A percentile compares a stretch with the other conserved stretches of the same genome.
Conservation (phyloP, 2,888 invertebrate genomes). For the Netelia fuscicornis region DNA sequence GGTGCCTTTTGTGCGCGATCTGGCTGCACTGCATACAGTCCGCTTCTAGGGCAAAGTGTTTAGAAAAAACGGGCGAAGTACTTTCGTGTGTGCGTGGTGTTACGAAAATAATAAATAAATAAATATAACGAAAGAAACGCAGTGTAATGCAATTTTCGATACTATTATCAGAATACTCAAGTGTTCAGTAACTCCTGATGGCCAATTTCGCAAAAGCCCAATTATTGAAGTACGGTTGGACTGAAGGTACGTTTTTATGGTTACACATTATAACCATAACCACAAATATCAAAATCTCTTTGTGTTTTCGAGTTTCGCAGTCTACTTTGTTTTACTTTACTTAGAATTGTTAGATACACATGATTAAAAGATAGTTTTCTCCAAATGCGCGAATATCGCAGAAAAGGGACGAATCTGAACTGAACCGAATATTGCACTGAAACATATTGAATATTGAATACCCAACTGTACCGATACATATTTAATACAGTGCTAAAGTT, state of each 20-base stretch:
- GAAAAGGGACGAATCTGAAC: neutral
- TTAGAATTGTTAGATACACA: neutral
- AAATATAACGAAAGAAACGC: neutral
- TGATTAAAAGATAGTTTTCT: neutral
- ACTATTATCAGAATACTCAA: neutral
- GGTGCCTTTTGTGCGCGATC: too few relatives aligned
- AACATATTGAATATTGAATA: too few relatives aligned
- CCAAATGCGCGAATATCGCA: neutral
- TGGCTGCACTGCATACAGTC: too few relatives aligned
- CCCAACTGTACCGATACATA: neutral
- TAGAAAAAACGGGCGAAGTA: too few relatives aligned
- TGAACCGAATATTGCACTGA: too few relatives aligned
- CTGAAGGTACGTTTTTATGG: slow-evolving; percentile 85
- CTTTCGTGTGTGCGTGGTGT: too few relatives aligned
- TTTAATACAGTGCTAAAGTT: neutral
- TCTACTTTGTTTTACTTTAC: neutral
- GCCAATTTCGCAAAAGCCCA: slow-evolving; percentile 89
- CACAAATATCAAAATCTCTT: neutral
- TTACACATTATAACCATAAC: neutral
- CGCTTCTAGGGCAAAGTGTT: too few relatives aligned
- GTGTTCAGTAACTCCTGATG: slow-evolving; percentile 69
- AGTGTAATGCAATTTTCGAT: neutral
- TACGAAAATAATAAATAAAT: too few relatives aligned
- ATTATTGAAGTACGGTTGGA: slow-evolving; percentile 92
- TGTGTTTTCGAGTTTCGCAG: neutral